Conservation (phyloP, 2,113 vertebrate species). For the Ancistrus triradiatus region DNA sequence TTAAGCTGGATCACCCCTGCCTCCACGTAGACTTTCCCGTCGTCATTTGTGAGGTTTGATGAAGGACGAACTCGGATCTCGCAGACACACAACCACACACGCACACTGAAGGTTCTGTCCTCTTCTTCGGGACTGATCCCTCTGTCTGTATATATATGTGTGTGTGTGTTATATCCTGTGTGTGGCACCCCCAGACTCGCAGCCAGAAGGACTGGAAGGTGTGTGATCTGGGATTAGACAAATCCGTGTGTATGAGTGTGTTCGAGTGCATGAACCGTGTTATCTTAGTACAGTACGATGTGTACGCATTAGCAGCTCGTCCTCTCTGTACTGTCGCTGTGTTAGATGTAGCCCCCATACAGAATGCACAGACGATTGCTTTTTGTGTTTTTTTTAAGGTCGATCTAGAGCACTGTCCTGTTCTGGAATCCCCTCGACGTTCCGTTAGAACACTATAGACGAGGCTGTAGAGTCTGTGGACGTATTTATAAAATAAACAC, state of each 20-base stretch:
- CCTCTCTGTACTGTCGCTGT: background rate
- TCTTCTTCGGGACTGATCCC: background rate
- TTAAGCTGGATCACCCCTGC: constrained; percentile 90
- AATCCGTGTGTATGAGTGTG: background rate
- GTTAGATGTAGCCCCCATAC: background rate
- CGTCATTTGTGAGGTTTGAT: constrained; percentile 94
- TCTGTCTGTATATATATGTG: background rate
- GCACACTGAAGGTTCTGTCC: background rate
- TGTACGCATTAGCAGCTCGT: background rate
- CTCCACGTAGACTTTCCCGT: constrained; percentile 98
- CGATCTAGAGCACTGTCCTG: background rate
- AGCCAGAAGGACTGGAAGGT: background rate
- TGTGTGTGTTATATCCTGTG: background rate
- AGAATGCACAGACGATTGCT: background rate
- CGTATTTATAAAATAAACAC: background rate
- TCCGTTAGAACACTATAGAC: background rate
- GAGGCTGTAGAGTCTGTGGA: background rate
- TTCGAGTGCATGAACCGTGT: background rate
- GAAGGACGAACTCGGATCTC: constrained; percentile 6
- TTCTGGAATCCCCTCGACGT: background rate
- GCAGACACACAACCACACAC: background rate
- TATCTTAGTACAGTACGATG: background rate
- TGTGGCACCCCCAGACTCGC: background rate
- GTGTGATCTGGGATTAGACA: constrained; percentile 1
- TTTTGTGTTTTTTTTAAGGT: no score